Base-by-base conservation (phyloP, 2,888 invertebrate genomes). In the Lepidocyrtinus sp. region DNA sequence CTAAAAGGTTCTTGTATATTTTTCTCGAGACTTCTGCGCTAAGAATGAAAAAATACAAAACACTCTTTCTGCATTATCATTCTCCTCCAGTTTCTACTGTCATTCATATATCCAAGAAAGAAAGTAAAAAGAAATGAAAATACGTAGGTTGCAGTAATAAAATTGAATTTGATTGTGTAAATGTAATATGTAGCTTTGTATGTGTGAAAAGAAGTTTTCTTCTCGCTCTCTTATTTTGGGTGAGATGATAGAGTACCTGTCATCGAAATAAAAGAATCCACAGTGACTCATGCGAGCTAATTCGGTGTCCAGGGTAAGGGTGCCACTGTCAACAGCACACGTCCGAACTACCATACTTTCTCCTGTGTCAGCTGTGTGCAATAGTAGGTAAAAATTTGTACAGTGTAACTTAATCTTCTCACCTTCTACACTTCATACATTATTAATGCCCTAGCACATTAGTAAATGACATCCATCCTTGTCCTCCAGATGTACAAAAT, bases 221-320 rank as follows among this genome's bases (percentile, higher is more conserved):
- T 75, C 24, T 70, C 21, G 15, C 21, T 36, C 69, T 63, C n/a
- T n/a, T n/a, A n/a, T 17, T 73, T 59, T 22, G 64, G 63, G 22
- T 50, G 59, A 77, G 70, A 71, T 77, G 76, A 77, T 77, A 59
- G 71, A 77, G 76, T 87, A 85, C 79, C 87, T 87, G 24, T 87
- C 88, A 71, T 89, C 87, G 86, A 89, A 90, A 83, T 89, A 88
- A 87, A 91, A 90, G 87, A 89, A 89, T 22, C 91, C 91, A 84
- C 91, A 91, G 87, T 91, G 91, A 72, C 88, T 88, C 87, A 89
- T 89, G 77, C 91, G 88, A 12, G 90, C 90, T 68, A 91, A 89
- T 86, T 91, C 91, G 2, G 90, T 90, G 87, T 91, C 90, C 7
- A 89, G 88, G 0, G 90, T 89, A 59, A 77, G 76, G 62, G 76